phyloP scores from a whole-genome alignment of 2,113 vertebrate genomes.

The Lepisosteus oculatus region DNA sequence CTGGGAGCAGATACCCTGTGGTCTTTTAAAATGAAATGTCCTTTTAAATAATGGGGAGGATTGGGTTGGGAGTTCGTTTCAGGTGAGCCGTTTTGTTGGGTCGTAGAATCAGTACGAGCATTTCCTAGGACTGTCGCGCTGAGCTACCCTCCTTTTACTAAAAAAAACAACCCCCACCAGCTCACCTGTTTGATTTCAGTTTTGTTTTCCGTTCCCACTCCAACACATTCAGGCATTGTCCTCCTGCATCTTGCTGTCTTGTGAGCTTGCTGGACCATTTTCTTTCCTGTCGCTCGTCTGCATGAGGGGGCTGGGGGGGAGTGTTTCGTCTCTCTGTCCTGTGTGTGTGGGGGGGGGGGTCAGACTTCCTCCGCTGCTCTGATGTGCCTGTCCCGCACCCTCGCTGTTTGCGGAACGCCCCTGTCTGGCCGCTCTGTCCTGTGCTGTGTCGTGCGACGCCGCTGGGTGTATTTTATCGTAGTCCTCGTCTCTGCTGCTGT shows the following conservation, averaged over 20 bases:
- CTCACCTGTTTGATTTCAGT: background rate
- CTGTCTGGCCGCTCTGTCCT: background rate
- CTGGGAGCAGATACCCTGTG: too few species aligned
- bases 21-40: too few species aligned
- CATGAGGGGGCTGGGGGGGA: background rate
- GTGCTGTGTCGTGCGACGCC: background rate
- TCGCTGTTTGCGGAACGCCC: background rate
- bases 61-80: too few species aligned
- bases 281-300: background rate
- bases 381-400: background rate
- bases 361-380: background rate
- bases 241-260: slow-evolving; percentile 1
- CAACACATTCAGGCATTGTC: background rate
- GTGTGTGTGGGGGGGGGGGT: too few species aligned
- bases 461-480: background rate
- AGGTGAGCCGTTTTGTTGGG: too few species aligned
- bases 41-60: too few species aligned
- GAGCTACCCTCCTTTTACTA: background rate
- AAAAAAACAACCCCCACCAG: background rate
- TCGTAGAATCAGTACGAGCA: too few species aligned
- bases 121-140: background rate
- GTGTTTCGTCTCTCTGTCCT: too few species aligned
- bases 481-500: too few species aligned
- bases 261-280: slow-evolving; percentile 27
- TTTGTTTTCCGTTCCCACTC: background rate